Evolutionary conservation across 1,140 invertebrate genomes (phyloP), one percentile per base, ranked within the genome.

Genomic region (Apis laboriosa): DNA sequence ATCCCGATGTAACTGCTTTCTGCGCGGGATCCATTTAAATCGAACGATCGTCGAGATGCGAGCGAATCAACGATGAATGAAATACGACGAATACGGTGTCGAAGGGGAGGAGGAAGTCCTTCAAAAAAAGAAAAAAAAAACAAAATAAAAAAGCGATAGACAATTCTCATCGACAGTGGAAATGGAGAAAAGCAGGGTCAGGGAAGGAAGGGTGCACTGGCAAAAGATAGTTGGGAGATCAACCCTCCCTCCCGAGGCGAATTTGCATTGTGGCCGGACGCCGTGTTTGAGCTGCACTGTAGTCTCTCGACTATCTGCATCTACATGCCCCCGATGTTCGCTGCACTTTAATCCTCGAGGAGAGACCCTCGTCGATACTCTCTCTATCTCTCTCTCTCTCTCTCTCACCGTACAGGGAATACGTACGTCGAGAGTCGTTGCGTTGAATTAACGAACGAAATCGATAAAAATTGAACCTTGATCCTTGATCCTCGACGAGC

Each of bases 241-340:
- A 43, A 5, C 34, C 2, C 5, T 82, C 77, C 77, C 24, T 76
- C 77, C 67, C 76, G 55, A n/a, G 71, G 78, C 81, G 87, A 90
- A 90, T 90, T 90, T 90, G 86, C 88, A 90, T 90, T 90, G 89
- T 83, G 89, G 88, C 86, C 72, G 80, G 83, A 84, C 83, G 63
- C 84, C 81, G 73, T 90, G 80, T 87, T 89, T 83, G 78, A 88
- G 77, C 81, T 87, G 86, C 77, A 64, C 58, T 64, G 67, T 28
- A 72, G 7, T 1, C 43, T n/a, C 51, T 17, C 58, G 64, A 28
- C 34, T 43, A 56, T 0, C 43, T 61, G 77, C 71, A 80, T 86
- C 73, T 68, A 70, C 34, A 43, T 43, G 34, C 4, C 60, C n/a
- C 78, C 68, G 74, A 76, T 84, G 56, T 73, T 78, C 72, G 8